Percentiles rank a stretch among this genome's conserved stretches.
These are phyloP conservation scores for Acinonyx jubatus DNA, from an alignment of 2,113 vertebrate species.

Conservation along the genomic window DNA sequence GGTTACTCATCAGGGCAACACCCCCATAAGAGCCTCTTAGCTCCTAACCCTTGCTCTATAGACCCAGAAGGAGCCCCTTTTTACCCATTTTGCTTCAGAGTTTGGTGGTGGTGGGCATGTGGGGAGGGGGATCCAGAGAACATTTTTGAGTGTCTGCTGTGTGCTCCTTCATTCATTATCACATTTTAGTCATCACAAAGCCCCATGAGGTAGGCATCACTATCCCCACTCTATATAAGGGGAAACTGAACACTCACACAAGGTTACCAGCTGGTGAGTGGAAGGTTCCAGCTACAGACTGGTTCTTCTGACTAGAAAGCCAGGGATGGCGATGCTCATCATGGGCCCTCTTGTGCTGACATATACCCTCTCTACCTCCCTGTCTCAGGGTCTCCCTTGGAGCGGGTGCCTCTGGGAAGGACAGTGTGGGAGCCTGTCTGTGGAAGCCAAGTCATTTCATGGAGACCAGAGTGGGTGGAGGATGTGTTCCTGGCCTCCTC, in stretches of 20 bases:
- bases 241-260: background rate
- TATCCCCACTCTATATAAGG: background rate
- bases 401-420: background rate
- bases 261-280: background rate
- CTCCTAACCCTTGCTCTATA: background rate
- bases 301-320: background rate
- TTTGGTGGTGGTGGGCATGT: background rate
- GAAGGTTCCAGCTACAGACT: background rate
- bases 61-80: background rate
- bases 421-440: background rate
- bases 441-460: slow-evolving; percentile 34
- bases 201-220: background rate
- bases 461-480: slow-evolving; percentile 50
- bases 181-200: background rate
- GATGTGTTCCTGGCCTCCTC: slow-evolving; percentile 39
- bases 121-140: background rate
- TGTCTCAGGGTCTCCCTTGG: background rate
- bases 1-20: background rate
- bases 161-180: background rate
- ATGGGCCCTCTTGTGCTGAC: background rate
- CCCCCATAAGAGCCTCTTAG: background rate
- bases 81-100: background rate
- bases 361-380: background rate
- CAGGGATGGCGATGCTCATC: background rate
- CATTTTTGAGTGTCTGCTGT: background rate